Percentiles rank a stretch among this genome's conserved stretches.
These are phyloP conservation scores for Aplodontia rufa DNA, from an alignment of 2,113 vertebrate species.

Conservation along the genomic window DNA sequence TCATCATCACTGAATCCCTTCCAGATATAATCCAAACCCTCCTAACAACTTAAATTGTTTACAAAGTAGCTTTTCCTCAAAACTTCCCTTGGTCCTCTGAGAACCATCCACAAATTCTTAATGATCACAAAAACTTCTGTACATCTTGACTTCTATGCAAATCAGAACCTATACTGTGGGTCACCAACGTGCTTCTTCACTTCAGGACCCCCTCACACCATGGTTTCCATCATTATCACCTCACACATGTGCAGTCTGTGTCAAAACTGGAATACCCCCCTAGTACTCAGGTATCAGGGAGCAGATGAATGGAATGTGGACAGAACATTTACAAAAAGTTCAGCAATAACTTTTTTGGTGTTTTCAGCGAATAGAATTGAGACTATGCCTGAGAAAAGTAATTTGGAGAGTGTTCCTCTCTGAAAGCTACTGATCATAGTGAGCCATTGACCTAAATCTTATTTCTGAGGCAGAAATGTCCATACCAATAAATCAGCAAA, in stretches of 20 bases:
- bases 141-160: background rate
- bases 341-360: background rate
- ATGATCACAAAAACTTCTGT: background rate
- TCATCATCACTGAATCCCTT: background rate
- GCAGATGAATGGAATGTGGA: background rate
- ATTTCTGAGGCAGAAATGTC: constrained; percentile 8
- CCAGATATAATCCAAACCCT: background rate
- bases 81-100: background rate
- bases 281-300: background rate
- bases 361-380: background rate
- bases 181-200: background rate
- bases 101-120: background rate
- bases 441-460: constrained; percentile 41
- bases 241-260: background rate
- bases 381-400: background rate
- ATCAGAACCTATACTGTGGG: background rate
- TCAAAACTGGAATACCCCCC: background rate
- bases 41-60: background rate
- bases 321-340: background rate
- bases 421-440: constrained; percentile 40
- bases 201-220: rapidly evolving
- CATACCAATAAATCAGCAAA: constrained; percentile 7
- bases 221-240: background rate
- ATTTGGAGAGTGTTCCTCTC: background rate
- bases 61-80: background rate